phyloP scores from a whole-genome alignment of 1,140 invertebrate species.

The Macrobrachium rosenbergii region DNA sequence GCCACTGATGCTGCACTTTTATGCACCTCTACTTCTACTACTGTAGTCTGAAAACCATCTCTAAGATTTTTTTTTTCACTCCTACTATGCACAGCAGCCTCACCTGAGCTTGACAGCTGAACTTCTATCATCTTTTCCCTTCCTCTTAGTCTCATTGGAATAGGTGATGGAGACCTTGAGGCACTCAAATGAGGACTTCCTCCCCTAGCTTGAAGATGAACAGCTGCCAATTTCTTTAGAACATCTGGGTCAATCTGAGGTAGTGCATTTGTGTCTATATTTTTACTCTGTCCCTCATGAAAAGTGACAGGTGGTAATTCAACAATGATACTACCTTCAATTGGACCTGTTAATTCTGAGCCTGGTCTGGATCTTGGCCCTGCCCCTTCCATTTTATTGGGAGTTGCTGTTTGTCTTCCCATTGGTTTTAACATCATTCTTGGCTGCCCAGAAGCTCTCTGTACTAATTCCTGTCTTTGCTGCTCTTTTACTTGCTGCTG shows the following conservation, averaged over 20 bases:
- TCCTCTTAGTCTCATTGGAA: constrained; percentile 30
- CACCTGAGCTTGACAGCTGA: constrained; percentile 31
- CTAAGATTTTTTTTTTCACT: constrained; percentile 27
- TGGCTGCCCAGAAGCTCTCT: constrained; percentile 57
- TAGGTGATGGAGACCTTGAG: constrained; percentile 50
- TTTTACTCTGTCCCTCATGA: constrained; percentile 30
- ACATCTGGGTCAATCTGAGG: constrained; percentile 31
- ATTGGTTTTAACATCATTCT: constrained; percentile 46
- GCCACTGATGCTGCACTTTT: constrained; percentile 30
- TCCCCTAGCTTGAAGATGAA: constrained; percentile 34
- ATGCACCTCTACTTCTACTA: constrained; percentile 48
- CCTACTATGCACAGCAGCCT: too few relatives aligned
- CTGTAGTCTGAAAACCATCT: constrained; percentile 21
- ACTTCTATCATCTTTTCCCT: constrained; percentile 56
- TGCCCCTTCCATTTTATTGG: constrained; percentile 36
- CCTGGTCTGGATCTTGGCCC: constrained; percentile 3
- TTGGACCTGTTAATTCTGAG: constrained; percentile 13
- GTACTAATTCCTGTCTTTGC: constrained; percentile 59
- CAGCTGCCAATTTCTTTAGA: constrained; percentile 34
- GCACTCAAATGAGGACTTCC: background rate
- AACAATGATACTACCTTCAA: background rate
- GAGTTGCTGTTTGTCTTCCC: constrained; percentile 39
- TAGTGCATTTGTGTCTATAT: background rate
- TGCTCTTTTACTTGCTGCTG: constrained; percentile 65
- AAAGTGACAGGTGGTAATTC: constrained; percentile 14